A percentile compares a stretch with the other conserved stretches of the same genome.
phyloP scores from a whole-genome alignment of 2,888 invertebrate genomes.

The Troides aeacus region DNA sequence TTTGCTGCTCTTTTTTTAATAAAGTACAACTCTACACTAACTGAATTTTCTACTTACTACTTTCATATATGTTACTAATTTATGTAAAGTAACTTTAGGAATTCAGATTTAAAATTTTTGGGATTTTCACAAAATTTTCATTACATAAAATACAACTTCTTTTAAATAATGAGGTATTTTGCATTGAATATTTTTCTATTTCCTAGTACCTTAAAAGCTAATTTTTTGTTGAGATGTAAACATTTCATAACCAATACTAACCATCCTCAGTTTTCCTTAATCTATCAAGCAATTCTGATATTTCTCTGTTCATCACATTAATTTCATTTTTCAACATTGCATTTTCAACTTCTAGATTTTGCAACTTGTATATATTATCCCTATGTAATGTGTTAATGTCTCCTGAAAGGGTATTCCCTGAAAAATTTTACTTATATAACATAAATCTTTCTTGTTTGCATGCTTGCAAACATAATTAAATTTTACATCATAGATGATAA shows the following conservation, averaged over 20 bases:
- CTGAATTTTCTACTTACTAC: no score
- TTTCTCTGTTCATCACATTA: conserved; percentile 65
- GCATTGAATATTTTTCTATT: no score
- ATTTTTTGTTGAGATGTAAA: no score
- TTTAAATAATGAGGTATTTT: no score
- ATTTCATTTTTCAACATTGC: conserved; percentile 72
- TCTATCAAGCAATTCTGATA: conserved; percentile 56
- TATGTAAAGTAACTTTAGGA: no score
- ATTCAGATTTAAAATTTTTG: no score
- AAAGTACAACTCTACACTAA: no score
- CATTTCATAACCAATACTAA: conserved; percentile 30
- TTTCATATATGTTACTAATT: no score
- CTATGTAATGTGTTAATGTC: conserved; percentile 50
- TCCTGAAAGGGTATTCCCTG: conserved; percentile 60
- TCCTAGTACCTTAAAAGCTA: no score
- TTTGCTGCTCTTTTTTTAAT: no score
- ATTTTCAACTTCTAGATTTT: conserved; percentile 71
- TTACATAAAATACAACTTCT: no score
- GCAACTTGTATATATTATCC: conserved; percentile 51
- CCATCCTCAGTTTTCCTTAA: conserved; percentile 63
- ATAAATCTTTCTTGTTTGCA: neutral
- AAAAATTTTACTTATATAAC: conserved; percentile 28
- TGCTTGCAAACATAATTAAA: neutral
- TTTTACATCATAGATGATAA: conserved; percentile 13
- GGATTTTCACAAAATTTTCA: no score